Evolutionary conservation across 1,140 invertebrate species (phyloP), one percentile per base, ranked within the genome.

Genomic region (Pseudomyrmex gracilis): DNA sequence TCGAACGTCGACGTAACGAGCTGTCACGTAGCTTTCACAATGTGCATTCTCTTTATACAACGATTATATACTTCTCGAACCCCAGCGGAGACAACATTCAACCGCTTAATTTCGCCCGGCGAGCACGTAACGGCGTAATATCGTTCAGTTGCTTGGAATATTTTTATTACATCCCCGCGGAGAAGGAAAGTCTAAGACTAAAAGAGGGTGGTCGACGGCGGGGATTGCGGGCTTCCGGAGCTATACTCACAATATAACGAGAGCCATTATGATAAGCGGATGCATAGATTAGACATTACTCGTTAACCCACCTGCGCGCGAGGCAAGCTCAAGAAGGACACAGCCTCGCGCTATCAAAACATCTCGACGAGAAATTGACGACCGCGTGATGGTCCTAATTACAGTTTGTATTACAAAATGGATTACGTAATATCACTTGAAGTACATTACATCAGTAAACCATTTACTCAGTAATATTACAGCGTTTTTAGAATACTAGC

Each of bases 281-380:
- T 91, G 93, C 93, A 94, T 93, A 94, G 93, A 93, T 94, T 94
- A 93, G 91, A 89, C 91, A 92, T 94, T 93, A 93, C 91, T 93
- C 91, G 90, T 93, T 92, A 92, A 90, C 89, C 90, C 90, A 87
- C 87, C 92, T 93, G 93, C 85, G 85, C 83, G 34, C 90, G 90
- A 93, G 85, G 86, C 76, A 68, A 68, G n/a, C 60, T 64, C 60
- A n/a, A n/a, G 47, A 76, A 76, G 45, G 76, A 80, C 76, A 80
- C 20, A 68, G 17, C 20, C 10, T 45, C 10, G 43, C 7, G 64
- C 15, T 70, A 68, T 70, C 76, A 78, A 58, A 70, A 45, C 34
- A 78, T 17, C 51, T 10, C 43, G 20, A 78, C 43, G 63, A 57
- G 51, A 68, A 58, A 78, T 53, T 70, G 64, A 58, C 51, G 43